Evolutionary conservation across 2,797 vertebrate species (phyloP).

Genomic region (Ibycter americanus): DNA sequence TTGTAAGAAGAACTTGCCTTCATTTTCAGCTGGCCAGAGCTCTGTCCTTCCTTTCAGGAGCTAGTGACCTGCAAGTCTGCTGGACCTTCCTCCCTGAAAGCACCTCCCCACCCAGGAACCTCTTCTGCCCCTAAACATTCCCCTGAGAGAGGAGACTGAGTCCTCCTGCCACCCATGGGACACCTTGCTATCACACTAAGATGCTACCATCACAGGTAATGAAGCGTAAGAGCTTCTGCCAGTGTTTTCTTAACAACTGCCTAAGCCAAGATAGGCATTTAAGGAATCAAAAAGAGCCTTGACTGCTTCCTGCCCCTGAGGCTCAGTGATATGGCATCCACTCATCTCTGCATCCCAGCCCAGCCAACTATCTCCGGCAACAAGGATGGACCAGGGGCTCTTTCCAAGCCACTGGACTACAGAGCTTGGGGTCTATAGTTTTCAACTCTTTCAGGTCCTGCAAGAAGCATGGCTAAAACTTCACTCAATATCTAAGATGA

Average conservation of each 20-base stretch:
- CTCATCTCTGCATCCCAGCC: background rate
- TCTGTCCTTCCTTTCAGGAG: background rate
- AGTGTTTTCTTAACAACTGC: background rate
- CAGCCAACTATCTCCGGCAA: background rate
- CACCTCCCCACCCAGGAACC: background rate
- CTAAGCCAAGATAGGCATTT: background rate
- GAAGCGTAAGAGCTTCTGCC: background rate
- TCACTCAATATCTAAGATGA: background rate
- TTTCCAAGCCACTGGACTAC: background rate
- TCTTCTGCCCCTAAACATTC: background rate
- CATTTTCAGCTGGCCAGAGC: background rate
- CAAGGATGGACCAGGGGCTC: background rate
- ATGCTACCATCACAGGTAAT: background rate
- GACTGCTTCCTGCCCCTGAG: background rate
- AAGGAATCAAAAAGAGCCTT: background rate
- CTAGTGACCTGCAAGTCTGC: background rate
- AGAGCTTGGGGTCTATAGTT: background rate
- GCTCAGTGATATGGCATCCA: accelerated
- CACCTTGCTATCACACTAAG: background rate
- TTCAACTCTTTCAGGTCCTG: background rate
- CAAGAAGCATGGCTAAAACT: background rate
- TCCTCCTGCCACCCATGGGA: background rate
- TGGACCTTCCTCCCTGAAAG: background rate
- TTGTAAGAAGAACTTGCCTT: background rate
- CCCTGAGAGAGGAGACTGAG: background rate